A percentile compares a stretch with the other conserved stretches of the same genome.
Conservation (phyloP, 2,888 invertebrate genomes). For the Acanthosepion pharaonis region DNA sequence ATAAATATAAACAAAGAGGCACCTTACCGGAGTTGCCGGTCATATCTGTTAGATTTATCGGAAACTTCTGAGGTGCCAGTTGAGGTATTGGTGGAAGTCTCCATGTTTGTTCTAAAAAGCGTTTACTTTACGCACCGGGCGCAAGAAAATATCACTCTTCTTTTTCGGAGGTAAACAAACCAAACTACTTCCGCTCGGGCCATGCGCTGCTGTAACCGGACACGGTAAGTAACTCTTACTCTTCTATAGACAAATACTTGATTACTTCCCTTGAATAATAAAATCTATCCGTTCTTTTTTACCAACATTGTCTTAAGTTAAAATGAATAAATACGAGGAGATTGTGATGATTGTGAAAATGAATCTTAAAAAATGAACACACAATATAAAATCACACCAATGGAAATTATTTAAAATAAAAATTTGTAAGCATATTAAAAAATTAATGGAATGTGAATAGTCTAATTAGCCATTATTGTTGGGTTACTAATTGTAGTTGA, state of each 20-base stretch:
- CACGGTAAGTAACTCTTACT: background rate
- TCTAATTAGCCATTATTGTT: too few relatives aligned
- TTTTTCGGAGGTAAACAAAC: background rate
- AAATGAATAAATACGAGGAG: too few relatives aligned
- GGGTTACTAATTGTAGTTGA: too few relatives aligned
- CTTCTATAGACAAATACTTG: background rate
- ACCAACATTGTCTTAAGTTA: too few relatives aligned
- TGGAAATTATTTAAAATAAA: too few relatives aligned
- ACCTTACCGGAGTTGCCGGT: slow-evolving; percentile 9
- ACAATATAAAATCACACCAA: too few relatives aligned
- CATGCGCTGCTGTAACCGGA: background rate
- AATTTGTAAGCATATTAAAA: too few relatives aligned
- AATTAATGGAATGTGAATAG: too few relatives aligned
- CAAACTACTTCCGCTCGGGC: background rate
- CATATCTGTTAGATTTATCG: slow-evolving; percentile 1
- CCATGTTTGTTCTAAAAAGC: background rate
- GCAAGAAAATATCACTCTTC: background rate
- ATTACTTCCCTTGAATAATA: background rate
- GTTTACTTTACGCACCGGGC: background rate
- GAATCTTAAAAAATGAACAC: too few relatives aligned
- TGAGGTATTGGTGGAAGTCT: background rate
- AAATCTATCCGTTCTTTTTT: too few relatives aligned
- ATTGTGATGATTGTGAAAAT: too few relatives aligned
- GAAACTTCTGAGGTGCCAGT: background rate
- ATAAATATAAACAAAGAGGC: background rate